Evolutionary conservation across 2,797 vertebrate species (phyloP), one percentile per base, ranked within the genome.

Genomic region (Clarias platycephalus): DNA sequence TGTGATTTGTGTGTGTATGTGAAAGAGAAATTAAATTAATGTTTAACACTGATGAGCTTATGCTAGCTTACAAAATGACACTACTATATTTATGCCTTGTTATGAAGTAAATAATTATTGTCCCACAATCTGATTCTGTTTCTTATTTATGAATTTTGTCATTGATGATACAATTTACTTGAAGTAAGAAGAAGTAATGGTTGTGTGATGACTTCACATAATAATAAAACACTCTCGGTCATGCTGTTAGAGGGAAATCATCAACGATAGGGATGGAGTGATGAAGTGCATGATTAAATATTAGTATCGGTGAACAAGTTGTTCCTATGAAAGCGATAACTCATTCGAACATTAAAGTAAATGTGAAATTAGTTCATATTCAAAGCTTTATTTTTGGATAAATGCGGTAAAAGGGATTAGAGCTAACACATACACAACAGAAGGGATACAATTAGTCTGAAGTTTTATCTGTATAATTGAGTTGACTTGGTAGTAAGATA

Each of bases 41-140:
- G 24, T 64, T 62, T 70, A 72, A 79, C 79, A 81, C 74, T 77
- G 79, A 87, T 68, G 40, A 87, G 80, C 82, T 91, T 44, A 84
- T 86, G 87, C 87, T 91, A 87, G 86, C 90, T 90, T 89, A 84
- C 86, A 89, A 81, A 80, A 60, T 31, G 86, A 88, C 88, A 92
- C 90, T 91, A 87, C 83, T 88, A 83, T 93, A 92, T 93, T 94
- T 94, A 94, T 93, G 89, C 89, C 90, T 80, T 64, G 85, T 87
- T 86, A 83, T 88, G 87, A 84, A 74, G 87, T 87, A 95, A 95
- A 94, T 90, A 87, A 90, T 81, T 91, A 87, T 87, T 44, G 44
- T 44, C 58, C 75, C 83, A 74, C 58, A 84, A 15, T 15, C 66
- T 60, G n/a, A 68, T 9, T 55, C 18, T 58, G 12, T 57, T 76